These are phyloP conservation scores for Percopsis omiscomaycus DNA, from an alignment of 2,797 vertebrate species.

Conservation along the genomic window DNA sequence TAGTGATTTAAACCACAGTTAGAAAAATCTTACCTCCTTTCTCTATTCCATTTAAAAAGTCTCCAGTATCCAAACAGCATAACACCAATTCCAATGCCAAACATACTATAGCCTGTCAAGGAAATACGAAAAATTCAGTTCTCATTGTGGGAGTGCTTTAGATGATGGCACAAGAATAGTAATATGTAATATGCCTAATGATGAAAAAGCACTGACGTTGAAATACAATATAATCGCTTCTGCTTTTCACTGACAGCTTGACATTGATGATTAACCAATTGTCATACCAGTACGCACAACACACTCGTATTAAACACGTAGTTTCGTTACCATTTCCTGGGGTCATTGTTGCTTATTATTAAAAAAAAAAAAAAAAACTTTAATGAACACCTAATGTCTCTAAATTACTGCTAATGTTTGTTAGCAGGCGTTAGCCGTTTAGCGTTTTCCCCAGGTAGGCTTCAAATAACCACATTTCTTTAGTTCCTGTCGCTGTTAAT, in stretches of 20 bases:
- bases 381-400: no score
- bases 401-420: background rate
- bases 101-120: conserved; percentile 83
- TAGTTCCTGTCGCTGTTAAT: background rate
- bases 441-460: conserved; percentile 3
- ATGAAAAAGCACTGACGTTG: no score
- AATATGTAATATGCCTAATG: no score
- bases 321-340: no score
- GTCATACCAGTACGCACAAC: no score
- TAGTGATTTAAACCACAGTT: background rate
- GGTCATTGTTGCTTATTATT: no score
- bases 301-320: no score
- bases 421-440: conserved; percentile 6
- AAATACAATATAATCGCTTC: no score
- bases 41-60: conserved; percentile 85
- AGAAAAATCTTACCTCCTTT: conserved; percentile 78
- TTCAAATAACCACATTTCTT: background rate
- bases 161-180: background rate
- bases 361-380: no score
- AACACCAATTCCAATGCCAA: conserved; percentile 80
- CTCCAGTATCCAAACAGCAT: conserved; percentile 83
- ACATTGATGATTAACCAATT: background rate
- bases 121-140: background rate
- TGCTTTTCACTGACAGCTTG: background rate
- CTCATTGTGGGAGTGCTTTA: background rate